Percentiles rank a stretch among this genome's conserved stretches.
phyloP scores from a whole-genome alignment of 2,888 invertebrate species.

The Mythimna albipuncta region DNA sequence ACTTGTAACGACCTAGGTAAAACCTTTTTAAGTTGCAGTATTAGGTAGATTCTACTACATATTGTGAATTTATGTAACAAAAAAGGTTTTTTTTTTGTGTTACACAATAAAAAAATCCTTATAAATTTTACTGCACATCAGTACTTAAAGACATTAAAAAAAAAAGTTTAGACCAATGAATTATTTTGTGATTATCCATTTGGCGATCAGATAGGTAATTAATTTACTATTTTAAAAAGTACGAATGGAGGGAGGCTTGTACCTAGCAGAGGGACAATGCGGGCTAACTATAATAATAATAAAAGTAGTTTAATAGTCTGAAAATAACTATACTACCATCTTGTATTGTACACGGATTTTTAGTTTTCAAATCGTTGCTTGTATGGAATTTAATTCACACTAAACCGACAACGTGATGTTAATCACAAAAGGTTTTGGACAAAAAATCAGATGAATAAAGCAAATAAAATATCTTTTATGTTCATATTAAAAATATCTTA shows the following conservation, averaged over 20 bases:
- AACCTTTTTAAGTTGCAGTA: conserved; percentile 19
- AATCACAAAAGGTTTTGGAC: too few species aligned
- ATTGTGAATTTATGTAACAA: not conserved
- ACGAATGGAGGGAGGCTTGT: too few species aligned
- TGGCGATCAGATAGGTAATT: not conserved
- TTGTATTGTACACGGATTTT: not conserved
- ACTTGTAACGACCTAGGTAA: conserved; percentile 7
- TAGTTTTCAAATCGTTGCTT: too few species aligned
- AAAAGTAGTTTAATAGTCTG: not conserved
- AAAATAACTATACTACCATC: not conserved
- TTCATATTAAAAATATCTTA: not conserved
- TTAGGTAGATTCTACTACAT: not conserved
- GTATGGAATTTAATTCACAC: too few species aligned
- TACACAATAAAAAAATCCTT: not conserved
- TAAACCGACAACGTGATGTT: too few species aligned
- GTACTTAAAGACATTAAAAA: too few species aligned
- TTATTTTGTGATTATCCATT: too few species aligned
- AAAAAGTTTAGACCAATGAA: too few species aligned
- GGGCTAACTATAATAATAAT: not conserved
- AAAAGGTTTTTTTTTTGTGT: not conserved
- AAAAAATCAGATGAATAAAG: too few species aligned
- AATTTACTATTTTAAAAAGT: not conserved
- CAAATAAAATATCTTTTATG: not conserved
- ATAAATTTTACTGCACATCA: too few species aligned
- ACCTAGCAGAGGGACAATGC: too few species aligned